These are phyloP conservation scores for Cyanoderma ruficeps DNA, from an alignment of 2,113 vertebrate genomes.

Conservation along the genomic window DNA sequence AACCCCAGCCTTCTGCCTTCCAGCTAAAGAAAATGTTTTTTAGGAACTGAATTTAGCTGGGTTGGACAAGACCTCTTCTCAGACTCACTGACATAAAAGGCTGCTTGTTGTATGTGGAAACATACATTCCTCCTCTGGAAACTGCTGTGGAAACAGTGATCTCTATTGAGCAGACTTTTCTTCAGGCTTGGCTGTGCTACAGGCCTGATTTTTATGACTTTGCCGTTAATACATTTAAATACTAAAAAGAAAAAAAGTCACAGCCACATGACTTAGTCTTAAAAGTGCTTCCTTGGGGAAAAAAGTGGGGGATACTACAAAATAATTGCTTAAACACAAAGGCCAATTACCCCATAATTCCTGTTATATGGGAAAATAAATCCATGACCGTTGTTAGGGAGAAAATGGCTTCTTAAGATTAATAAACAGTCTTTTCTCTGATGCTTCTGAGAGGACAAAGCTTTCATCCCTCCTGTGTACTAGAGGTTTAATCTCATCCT, in stretches of 20 bases:
- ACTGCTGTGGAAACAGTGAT: neutral
- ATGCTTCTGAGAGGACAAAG: neutral
- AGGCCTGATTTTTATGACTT: neutral
- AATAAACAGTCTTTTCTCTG: neutral
- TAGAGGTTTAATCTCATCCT: neutral
- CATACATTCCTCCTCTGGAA: conserved; percentile 6
- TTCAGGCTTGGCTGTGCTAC: neutral
- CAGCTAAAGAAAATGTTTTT: conserved; percentile 57
- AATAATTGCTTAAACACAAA: neutral
- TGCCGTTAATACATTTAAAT: neutral
- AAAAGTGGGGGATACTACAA: neutral
- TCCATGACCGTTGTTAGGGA: neutral
- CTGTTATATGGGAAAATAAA: neutral
- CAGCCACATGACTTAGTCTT: neutral
- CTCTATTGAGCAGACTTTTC: neutral
- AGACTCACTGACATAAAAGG: neutral
- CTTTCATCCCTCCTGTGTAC: neutral
- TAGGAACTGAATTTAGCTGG: neutral
- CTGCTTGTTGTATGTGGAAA: neutral
- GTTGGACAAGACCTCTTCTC: neutral
- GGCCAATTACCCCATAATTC: neutral
- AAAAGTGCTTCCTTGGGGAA: neutral
- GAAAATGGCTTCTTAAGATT: neutral
- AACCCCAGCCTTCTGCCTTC: neutral
- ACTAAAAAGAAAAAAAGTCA: neutral